These are phyloP conservation scores for Rhinella marina DNA, from an alignment of 2,797 vertebrate species.

Conservation along the genomic window DNA sequence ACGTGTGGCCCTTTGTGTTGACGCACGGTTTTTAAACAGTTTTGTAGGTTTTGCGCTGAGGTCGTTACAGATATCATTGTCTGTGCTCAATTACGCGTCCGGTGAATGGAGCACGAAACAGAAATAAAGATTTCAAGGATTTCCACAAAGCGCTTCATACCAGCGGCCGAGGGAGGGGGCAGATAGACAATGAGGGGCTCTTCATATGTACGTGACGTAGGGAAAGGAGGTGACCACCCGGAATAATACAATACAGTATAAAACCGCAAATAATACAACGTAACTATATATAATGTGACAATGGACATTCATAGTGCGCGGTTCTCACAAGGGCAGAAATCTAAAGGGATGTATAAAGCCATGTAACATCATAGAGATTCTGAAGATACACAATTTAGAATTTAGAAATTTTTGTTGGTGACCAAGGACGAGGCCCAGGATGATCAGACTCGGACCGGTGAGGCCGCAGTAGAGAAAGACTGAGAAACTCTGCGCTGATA, in stretches of 20 bases:
- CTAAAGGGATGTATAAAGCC: too few species aligned
- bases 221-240: not conserved
- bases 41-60: slow-evolving; percentile 30
- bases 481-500: too few species aligned
- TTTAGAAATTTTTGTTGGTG: too few species aligned
- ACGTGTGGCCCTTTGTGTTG: slow-evolving; percentile 53
- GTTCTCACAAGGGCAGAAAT: too few species aligned
- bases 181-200: not conserved
- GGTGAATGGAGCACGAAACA: not conserved
- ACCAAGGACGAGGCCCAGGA: too few species aligned
- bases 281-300: too few species aligned
- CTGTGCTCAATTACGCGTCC: slow-evolving; percentile 32
- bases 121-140: slow-evolving; percentile 30
- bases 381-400: too few species aligned
- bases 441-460: too few species aligned
- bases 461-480: too few species aligned
- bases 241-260: not conserved
- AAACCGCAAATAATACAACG: too few species aligned
- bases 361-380: too few species aligned
- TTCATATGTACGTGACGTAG: not conserved
- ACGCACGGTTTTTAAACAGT: slow-evolving; percentile 50
- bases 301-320: too few species aligned
- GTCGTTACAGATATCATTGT: slow-evolving; percentile 51
- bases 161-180: not conserved
- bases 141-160: slow-evolving; percentile 20